Percentiles rank a stretch among this genome's conserved stretches.
Evolutionary conservation across 2,797 vertebrate genomes (phyloP).

Genomic region (Argentina silus): DNA sequence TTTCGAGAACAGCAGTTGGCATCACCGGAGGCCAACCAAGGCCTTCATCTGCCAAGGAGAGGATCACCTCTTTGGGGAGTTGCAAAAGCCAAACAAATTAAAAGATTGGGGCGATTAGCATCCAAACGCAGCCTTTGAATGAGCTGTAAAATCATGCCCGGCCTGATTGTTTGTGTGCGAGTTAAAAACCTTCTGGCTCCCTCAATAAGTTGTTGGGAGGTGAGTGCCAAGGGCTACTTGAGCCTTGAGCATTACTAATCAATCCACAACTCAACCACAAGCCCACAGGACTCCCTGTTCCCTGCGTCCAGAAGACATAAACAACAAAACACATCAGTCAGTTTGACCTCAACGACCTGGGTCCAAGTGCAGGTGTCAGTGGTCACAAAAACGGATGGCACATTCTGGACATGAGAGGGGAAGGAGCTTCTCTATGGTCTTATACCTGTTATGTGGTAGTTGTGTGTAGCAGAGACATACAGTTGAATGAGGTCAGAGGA

Average conservation of each 20-base stretch:
- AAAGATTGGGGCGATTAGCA: slow-evolving; percentile 58
- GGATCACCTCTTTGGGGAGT: slow-evolving; percentile 50
- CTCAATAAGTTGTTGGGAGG: slow-evolving; percentile 40
- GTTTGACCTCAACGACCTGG: slow-evolving; percentile 12
- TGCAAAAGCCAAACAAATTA: slow-evolving; percentile 63
- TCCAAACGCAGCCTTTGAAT: slow-evolving; percentile 5
- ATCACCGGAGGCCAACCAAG: slow-evolving; percentile 27
- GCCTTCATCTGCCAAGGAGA: slow-evolving; percentile 57
- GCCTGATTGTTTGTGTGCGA: slow-evolving; percentile 48
- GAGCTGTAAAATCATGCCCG: slow-evolving; percentile 44
- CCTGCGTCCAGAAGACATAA: neutral
- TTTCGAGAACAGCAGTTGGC: slow-evolving; percentile 41
- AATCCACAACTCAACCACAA: neutral
- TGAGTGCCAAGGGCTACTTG: slow-evolving; percentile 40
- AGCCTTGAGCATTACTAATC: slow-evolving; percentile 44
- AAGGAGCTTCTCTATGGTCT: too few species aligned
- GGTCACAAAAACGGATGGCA: too few species aligned
- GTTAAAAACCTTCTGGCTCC: slow-evolving; percentile 40
- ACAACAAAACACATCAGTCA: slow-evolving; percentile 23
- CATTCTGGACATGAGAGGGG: too few species aligned
- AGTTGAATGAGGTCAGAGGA: slow-evolving; percentile 5
- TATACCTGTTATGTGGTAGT: too few species aligned
- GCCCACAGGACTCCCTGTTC: neutral
- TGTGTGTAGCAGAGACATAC: neutral
- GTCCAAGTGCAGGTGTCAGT: too few species aligned